Evolutionary conservation across 2,113 vertebrate species (phyloP).

Genomic region (Zootoca vivipara): DNA sequence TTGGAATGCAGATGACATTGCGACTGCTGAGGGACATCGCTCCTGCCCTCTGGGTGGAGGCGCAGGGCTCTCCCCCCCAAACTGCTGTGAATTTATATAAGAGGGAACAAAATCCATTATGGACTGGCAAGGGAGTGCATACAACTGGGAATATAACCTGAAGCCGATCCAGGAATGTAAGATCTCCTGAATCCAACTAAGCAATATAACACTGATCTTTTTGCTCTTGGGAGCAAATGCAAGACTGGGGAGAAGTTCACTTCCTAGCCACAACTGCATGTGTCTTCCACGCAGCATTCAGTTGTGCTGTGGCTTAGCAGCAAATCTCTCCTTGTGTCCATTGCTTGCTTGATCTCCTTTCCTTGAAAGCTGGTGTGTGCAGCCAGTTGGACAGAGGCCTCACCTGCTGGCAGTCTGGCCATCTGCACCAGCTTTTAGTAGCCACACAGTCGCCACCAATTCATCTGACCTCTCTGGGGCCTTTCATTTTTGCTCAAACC

Average conservation of each 20-base stretch:
- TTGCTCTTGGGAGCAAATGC: fast-evolving
- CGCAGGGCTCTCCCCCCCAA: background rate
- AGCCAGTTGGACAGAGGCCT: background rate
- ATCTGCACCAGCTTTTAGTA: background rate
- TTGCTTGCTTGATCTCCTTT: background rate
- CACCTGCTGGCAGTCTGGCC: background rate
- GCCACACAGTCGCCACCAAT: conserved; percentile 4
- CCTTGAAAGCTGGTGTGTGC: conserved; percentile 9
- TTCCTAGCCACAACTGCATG: background rate
- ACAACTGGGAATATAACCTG: background rate
- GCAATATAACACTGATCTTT: fast-evolving
- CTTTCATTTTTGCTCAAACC: background rate
- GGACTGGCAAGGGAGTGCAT: background rate
- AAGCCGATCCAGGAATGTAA: background rate
- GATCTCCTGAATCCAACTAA: background rate
- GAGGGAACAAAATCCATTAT: background rate
- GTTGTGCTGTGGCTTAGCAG: background rate
- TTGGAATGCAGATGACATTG: background rate
- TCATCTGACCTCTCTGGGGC: conserved; percentile 9
- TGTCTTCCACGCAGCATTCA: background rate
- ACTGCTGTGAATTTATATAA: background rate
- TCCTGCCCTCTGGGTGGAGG: background rate
- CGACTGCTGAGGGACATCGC: background rate
- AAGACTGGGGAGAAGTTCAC: fast-evolving
- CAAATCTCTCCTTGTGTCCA: background rate